Percentiles rank a stretch among this genome's conserved stretches.
Conservation (phyloP, 2,888 invertebrate species). For the Sylvicola fuscatus region DNA sequence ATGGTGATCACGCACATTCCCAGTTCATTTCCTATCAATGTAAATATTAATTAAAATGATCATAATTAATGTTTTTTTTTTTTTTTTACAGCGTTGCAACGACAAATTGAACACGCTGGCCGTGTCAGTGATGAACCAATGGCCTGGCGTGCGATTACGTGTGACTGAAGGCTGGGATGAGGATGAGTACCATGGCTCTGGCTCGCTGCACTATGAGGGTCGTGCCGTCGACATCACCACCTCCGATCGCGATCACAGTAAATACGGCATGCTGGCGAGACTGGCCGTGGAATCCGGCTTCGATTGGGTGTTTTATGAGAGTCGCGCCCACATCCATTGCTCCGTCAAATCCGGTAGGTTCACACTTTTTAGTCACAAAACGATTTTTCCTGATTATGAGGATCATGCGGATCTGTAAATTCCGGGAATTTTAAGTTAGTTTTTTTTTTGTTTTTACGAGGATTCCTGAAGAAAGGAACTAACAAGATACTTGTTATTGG, state of each 20-base stretch:
- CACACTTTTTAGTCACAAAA: neutral
- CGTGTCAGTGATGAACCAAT: constrained; percentile 93
- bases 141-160: constrained; percentile 83
- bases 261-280: constrained; percentile 89
- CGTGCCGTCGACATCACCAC: constrained; percentile 92
- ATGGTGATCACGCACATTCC: too few relatives aligned
- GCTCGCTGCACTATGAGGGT: constrained; percentile 91
- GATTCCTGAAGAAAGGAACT: too few relatives aligned
- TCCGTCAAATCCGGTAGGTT: constrained; percentile 88
- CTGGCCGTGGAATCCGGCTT: constrained; percentile 93
- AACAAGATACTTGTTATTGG: too few relatives aligned
- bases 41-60: too few relatives aligned
- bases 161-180: constrained; percentile 96
- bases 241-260: constrained; percentile 77
- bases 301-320: constrained; percentile 97
- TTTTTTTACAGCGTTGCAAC: constrained; percentile 69
- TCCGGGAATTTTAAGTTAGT: too few relatives aligned
- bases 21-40: too few relatives aligned
- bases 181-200: constrained; percentile 40
- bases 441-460: too few relatives aligned
- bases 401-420: too few relatives aligned
- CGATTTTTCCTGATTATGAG: too few relatives aligned
- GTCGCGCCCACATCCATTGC: constrained; percentile 86
- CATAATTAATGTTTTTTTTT: constrained; percentile 5
- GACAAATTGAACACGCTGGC: constrained; percentile 88